Percentiles rank a stretch among this genome's conserved stretches.
Conservation (phyloP, 2,113 vertebrate genomes). For the Cinclus mexicanus region DNA sequence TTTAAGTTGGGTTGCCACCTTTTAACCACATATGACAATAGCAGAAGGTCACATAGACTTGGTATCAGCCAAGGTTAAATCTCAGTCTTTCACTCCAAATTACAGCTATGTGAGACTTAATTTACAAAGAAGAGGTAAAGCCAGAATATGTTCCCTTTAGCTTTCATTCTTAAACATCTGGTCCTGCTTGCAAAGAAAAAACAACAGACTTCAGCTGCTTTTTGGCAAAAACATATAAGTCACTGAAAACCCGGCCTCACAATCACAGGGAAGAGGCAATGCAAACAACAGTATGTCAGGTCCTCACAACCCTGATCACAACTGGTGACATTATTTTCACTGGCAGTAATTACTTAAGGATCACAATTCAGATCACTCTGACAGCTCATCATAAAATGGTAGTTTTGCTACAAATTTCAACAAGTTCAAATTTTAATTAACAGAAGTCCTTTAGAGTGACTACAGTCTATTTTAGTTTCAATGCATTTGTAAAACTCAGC, state of each 20-base stretch:
- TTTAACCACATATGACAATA: background rate
- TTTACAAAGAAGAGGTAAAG: background rate
- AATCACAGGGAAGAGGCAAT: background rate
- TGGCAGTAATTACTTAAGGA: background rate
- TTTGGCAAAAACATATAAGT: background rate
- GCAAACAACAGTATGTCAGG: rapidly evolving
- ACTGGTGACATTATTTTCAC: background rate
- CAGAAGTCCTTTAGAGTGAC: background rate
- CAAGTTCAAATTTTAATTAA: background rate
- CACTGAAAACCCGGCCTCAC: background rate
- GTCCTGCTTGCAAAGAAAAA: background rate
- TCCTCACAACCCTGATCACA: background rate
- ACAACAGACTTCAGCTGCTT: background rate
- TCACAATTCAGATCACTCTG: background rate
- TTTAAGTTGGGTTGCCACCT: background rate
- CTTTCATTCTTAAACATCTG: background rate
- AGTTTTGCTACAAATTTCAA: background rate
- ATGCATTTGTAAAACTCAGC: background rate
- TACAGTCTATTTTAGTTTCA: background rate
- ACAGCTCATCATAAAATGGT: background rate
- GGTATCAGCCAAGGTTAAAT: background rate
- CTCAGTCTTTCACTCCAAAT: background rate
- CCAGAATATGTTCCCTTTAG: background rate
- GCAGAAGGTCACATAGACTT: background rate
- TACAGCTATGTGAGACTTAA: background rate